phyloP scores from a whole-genome alignment of 2,113 vertebrate genomes.

The Phyllostomus hastatus region DNA sequence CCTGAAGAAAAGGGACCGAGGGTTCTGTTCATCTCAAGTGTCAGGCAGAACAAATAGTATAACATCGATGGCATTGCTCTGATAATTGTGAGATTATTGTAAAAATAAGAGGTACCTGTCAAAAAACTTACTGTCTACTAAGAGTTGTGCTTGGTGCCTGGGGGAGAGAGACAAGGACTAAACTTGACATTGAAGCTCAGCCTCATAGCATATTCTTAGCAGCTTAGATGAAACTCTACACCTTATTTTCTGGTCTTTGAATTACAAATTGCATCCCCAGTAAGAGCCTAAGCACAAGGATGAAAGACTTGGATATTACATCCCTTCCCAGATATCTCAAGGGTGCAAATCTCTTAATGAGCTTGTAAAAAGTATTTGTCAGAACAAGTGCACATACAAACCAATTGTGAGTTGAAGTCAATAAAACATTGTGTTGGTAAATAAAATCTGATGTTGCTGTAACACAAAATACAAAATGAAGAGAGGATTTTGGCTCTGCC shows the following conservation, averaged over 20 bases:
- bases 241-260: background rate
- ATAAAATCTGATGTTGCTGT: background rate
- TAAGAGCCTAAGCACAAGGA: background rate
- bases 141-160: background rate
- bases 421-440: slow-evolving; percentile 9
- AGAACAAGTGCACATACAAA: background rate
- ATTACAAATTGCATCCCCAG: background rate
- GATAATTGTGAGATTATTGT: background rate
- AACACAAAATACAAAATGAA: background rate
- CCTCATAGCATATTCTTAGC: background rate
- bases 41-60: background rate
- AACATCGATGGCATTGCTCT: background rate
- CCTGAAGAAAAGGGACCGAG: background rate
- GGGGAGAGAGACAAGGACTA: background rate
- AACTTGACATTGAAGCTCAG: background rate
- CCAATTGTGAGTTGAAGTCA: background rate
- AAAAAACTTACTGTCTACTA: background rate
- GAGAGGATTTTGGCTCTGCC: background rate
- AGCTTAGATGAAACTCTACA: background rate
- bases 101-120: background rate
- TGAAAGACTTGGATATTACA: background rate
- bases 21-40: background rate
- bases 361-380: background rate
- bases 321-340: background rate
- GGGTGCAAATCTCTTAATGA: background rate